Evolutionary conservation across 2,888 invertebrate genomes (phyloP), one percentile per base, ranked within the genome.

Genomic region (Caenorhabditis japonica): DNA sequence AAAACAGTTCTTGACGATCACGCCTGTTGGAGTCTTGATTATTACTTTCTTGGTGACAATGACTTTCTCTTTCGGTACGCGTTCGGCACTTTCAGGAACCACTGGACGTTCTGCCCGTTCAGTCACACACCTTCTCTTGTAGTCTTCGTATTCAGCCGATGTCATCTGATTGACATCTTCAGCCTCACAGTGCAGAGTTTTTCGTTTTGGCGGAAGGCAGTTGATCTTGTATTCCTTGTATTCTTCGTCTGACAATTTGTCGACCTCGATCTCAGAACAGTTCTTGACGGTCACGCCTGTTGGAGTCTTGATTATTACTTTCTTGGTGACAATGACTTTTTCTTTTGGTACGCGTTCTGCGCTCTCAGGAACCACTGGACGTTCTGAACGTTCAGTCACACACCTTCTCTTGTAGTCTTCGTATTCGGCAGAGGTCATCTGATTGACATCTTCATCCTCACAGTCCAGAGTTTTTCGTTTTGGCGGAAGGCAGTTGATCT

Each of bases 401-500:
- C 51, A 51, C 17, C 19, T 38, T n/a, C 23, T 51, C 21, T 12
- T 10, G 19, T 51, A 51, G 23, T 51, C 19, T 4, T 36, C n/a
- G 21, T 51, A 51, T 17, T 51, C 36, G 7, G 19, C 36, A 4
- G 21, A 5, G 36, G 51, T 43, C 19, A 66, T n/a, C 0, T 19
- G n/a, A 7, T 51, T 15, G 1, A 46, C 41, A 27, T 66, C 34
- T 0, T 58, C 56, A 36, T 66, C 59, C 4, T 60, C 41, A 38
- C 59, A 60, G 44, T 25, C 44, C 3, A n/a, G 19, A 10, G 49
- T 39, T 13, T 49, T 60, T 23, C 49, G 25, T 1, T 25, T 46
- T 12, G 38, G 19, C n/a, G n/a, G n/a, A n/a, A n/a, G n/a, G 41
- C 59, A 60, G 4, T 60, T 41, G 15, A 21, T 49, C 41, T 30